Evolutionary conservation across 2,888 invertebrate species (phyloP), one percentile per base, ranked within the genome.

Genomic region (Synergus laeviventris): DNA sequence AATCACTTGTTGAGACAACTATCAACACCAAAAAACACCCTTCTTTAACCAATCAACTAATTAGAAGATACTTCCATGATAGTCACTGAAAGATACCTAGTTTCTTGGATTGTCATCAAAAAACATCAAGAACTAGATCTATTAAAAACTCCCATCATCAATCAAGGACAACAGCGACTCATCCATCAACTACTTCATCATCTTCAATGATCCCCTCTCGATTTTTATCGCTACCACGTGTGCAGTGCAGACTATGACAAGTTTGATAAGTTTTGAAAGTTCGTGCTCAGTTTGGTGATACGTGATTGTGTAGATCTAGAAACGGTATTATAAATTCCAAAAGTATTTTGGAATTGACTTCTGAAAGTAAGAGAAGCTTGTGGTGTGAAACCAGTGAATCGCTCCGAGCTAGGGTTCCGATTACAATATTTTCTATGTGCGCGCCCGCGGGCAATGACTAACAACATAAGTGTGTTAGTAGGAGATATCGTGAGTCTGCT

Each of bases 381-480:
- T 61, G 77, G 79, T 76, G 78, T 79, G 83, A 74, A 70, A 31
- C 16, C 49, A 49, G 70, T 31, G 82, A 83, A 84, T 83, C 76
- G 79, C 79, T 79, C 78, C 81, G 83, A 78, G 81, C 79, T 79
- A 77, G 78, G 81, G 76, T 78, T 78, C 81, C 84, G 81, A 84
- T 84, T 81, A 83, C 16, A 70, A 70, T 80, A 81, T 83, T 82
- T 81, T 80, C 74, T 78, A 73, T 73, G 74, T 78, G 77, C 64
- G 76, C 75, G 78, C 77, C 83, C 82, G 81, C 86, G 83, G 86
- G 84, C 88, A 88, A 87, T 89, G 89, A 89, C 89, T 89, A 88
- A 88, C 85, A 84, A 86, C 82, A 82, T 81, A 87, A 86, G 81
- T 86, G 87, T 87, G 86, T 87, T 86, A 86, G 87, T 86, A 84